phyloP scores from a whole-genome alignment of 2,888 invertebrate genomes.

The Orthosia gracilis region DNA sequence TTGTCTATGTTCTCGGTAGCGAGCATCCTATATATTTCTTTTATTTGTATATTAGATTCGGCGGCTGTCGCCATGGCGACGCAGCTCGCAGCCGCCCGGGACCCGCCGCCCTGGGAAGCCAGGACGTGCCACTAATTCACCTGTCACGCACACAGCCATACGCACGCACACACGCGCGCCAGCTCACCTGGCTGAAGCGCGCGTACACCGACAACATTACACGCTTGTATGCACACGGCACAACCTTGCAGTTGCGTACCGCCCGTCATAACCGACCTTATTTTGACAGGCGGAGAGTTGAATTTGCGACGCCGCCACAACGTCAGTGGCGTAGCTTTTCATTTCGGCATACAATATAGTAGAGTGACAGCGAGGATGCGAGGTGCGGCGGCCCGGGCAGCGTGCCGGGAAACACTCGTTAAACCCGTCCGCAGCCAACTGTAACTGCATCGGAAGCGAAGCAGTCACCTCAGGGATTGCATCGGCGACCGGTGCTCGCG shows the following conservation, averaged over 20 bases:
- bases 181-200: constrained; percentile 73
- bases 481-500: constrained; percentile 64
- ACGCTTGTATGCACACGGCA: constrained; percentile 79
- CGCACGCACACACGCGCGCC: constrained; percentile 51
- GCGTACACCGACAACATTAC: constrained; percentile 76
- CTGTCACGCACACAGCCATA: constrained; percentile 78
- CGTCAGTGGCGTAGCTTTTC: constrained; percentile 65
- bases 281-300: constrained; percentile 69
- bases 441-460: constrained; percentile 79
- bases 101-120: constrained; percentile 76
- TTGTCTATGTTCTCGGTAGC: constrained; percentile 55
- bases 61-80: constrained; percentile 84
- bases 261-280: constrained; percentile 74
- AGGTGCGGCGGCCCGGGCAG: constrained; percentile 75
- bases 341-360: constrained; percentile 72
- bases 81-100: constrained; percentile 82
- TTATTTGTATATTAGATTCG: constrained; percentile 80
- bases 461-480: constrained; percentile 75
- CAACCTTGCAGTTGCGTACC: constrained; percentile 72
- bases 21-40: constrained; percentile 72
- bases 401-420: constrained; percentile 80
- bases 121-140: constrained; percentile 80
- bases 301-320: constrained; percentile 45
- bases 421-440: constrained; percentile 74
- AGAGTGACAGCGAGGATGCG: constrained; percentile 72